These are phyloP conservation scores for Chaenocephalus aceratus DNA, from an alignment of 2,113 vertebrate species.

Conservation along the genomic window DNA sequence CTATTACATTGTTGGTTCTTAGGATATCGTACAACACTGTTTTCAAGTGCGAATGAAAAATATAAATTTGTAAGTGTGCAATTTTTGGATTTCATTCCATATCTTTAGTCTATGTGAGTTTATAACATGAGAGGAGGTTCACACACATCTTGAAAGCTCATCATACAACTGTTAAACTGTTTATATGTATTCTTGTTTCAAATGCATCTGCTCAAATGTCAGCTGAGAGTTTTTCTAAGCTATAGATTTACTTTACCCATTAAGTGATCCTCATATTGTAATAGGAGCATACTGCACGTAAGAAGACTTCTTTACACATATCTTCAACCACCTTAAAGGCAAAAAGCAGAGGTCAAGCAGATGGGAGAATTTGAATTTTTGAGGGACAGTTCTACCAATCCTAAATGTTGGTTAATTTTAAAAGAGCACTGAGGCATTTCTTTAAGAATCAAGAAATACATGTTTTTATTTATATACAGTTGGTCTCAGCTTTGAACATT, in stretches of 20 bases:
- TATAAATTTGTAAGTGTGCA: constrained; percentile 71
- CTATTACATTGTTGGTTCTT: constrained; percentile 51
- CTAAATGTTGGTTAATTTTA: background rate
- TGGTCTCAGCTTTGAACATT: constrained; percentile 14
- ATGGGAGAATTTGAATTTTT: background rate
- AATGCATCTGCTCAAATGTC: background rate
- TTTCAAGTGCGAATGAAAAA: constrained; percentile 70
- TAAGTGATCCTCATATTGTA: background rate
- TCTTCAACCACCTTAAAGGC: too few species aligned
- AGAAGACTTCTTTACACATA: too few species aligned
- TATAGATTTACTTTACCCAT: background rate
- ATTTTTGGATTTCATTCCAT: constrained; percentile 67
- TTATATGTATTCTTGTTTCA: background rate
- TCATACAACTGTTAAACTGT: constrained; percentile 26
- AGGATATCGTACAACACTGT: constrained; percentile 58
- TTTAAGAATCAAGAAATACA: constrained; percentile 2
- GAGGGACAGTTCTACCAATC: background rate
- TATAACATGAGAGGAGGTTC: constrained; percentile 57
- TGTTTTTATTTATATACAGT: constrained; percentile 1
- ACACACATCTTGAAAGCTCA: constrained; percentile 39
- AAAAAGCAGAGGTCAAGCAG: background rate
- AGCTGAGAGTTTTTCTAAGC: background rate
- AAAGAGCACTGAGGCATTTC: background rate
- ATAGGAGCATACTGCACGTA: background rate
- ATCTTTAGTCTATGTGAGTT: constrained; percentile 59